phyloP scores from a whole-genome alignment of 2,113 vertebrate species.

The Motacilla alba region DNA sequence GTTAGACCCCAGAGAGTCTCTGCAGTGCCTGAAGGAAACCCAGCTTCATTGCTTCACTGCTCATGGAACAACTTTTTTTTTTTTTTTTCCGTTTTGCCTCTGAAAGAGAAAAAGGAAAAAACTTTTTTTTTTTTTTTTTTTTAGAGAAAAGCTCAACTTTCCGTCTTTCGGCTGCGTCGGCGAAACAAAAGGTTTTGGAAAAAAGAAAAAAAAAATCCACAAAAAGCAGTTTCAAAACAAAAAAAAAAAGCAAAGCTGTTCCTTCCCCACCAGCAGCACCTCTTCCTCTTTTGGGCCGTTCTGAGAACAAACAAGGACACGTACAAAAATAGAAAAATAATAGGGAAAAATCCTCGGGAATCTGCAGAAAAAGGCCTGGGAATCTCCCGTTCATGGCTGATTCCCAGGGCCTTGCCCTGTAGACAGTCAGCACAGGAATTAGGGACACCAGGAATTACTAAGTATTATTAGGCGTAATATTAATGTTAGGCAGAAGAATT shows the following conservation, averaged over 20 bases:
- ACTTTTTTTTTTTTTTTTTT: neutral
- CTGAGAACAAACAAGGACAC: neutral
- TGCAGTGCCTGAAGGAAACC: neutral
- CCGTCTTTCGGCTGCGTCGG: fast-evolving
- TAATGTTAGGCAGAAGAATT: neutral
- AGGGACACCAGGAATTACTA: neutral
- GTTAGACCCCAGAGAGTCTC: neutral
- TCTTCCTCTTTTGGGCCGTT: neutral
- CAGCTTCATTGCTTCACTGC: neutral
- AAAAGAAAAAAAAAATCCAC: neutral
- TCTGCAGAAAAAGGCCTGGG: neutral
- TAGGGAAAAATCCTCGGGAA: neutral
- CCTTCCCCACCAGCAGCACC: neutral
- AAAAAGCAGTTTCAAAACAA: neutral
- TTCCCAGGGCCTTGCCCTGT: neutral
- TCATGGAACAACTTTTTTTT: neutral
- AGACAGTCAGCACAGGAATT: neutral
- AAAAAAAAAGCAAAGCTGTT: neutral
- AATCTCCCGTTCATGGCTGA: fast-evolving
- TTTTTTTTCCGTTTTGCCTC: neutral
- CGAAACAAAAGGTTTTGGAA: neutral
- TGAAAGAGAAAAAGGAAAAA: neutral
- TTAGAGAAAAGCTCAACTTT: neutral
- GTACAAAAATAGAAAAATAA: neutral
- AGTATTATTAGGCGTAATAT: neutral